A percentile compares a stretch with the other conserved stretches of the same genome.
These are phyloP conservation scores for Atractosteus spatula DNA, from an alignment of 2,113 vertebrate species.

Conservation along the genomic window DNA sequence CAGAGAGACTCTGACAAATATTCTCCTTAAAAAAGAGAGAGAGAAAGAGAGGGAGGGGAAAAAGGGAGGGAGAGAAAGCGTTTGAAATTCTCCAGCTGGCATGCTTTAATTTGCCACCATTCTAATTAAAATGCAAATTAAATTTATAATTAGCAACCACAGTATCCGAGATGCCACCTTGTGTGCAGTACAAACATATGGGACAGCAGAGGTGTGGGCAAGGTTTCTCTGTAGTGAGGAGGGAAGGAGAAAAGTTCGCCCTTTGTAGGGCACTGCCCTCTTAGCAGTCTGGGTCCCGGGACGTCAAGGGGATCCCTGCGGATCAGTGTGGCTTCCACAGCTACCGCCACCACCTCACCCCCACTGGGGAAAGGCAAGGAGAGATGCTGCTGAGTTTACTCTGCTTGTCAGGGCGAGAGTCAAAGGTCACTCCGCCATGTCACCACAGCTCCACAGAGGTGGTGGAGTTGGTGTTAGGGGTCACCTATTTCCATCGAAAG, in stretches of 20 bases:
- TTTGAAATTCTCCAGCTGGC: conserved; percentile 99
- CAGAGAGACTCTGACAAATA: conserved; percentile 75
- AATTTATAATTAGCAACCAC: conserved; percentile 99
- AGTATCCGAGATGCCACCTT: conserved; percentile 97
- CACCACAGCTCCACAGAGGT: conserved; percentile 72
- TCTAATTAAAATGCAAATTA: conserved; percentile 99
- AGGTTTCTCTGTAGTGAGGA: conserved; percentile 40
- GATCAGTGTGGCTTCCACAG: conserved; percentile 13
- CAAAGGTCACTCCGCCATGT: conserved; percentile 77
- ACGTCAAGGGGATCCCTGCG: conserved; percentile 16
- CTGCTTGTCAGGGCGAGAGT: conserved; percentile 82
- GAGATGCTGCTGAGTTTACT: conserved; percentile 65
- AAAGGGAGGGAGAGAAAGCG: conserved; percentile 60
- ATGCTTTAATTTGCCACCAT: conserved; percentile 98
- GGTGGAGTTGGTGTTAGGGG: conserved; percentile 72
- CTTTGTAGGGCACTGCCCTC: background rate
- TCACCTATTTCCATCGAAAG: conserved; percentile 87
- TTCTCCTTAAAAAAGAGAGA: conserved; percentile 59
- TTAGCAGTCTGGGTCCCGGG: conserved; percentile 27
- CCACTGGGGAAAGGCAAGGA: conserved; percentile 53
- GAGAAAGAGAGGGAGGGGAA: conserved; percentile 39
- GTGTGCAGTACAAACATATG: conserved; percentile 93
- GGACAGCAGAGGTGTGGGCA: conserved; percentile 74
- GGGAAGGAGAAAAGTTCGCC: conserved; percentile 40
- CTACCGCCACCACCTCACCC: conserved; percentile 47